phyloP scores from a whole-genome alignment of 2,888 invertebrate species.

The Ophion ventricosus region DNA sequence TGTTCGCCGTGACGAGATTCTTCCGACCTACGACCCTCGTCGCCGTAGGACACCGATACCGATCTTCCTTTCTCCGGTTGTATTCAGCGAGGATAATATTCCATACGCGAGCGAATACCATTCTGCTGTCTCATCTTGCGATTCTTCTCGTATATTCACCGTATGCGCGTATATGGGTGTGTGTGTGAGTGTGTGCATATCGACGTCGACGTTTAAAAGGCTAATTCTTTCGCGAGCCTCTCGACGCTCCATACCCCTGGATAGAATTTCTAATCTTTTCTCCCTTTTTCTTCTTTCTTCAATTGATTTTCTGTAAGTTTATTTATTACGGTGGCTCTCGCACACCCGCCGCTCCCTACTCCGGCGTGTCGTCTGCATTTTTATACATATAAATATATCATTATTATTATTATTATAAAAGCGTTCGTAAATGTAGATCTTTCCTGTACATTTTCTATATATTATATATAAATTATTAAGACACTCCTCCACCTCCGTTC shows the following conservation, averaged over 20 bases:
- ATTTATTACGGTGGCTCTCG: slow-evolving; percentile 60
- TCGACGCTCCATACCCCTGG: slow-evolving; percentile 42
- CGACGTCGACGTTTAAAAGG: slow-evolving; percentile 30
- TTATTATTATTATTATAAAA: slow-evolving; percentile 54
- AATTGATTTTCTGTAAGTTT: slow-evolving; percentile 46
- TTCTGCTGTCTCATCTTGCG: slow-evolving; percentile 52
- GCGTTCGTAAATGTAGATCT: slow-evolving; percentile 80
- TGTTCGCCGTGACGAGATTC: slow-evolving; percentile 61
- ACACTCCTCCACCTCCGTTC: slow-evolving; percentile 11
- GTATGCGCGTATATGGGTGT: not conserved
- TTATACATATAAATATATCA: slow-evolving; percentile 32
- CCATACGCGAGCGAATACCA: slow-evolving; percentile 55
- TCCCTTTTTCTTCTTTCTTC: slow-evolving; percentile 6
- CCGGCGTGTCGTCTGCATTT: slow-evolving; percentile 45
- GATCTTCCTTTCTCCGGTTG: slow-evolving; percentile 65
- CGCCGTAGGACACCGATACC: slow-evolving; percentile 64
- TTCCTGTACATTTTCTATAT: slow-evolving; percentile 82
- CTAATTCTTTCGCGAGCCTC: slow-evolving; percentile 36
- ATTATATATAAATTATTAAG: slow-evolving; percentile 56
- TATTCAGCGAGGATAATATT: slow-evolving; percentile 54
- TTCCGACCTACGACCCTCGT: slow-evolving; percentile 65
- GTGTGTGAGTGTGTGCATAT: slow-evolving; percentile 6
- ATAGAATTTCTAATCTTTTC: slow-evolving; percentile 34
- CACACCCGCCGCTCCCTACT: slow-evolving; percentile 34
- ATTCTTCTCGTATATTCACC: slow-evolving; percentile 31